These are phyloP conservation scores for Tragelaphus strepsiceros DNA, from an alignment of 2,113 vertebrate genomes.

Conservation along the genomic window DNA sequence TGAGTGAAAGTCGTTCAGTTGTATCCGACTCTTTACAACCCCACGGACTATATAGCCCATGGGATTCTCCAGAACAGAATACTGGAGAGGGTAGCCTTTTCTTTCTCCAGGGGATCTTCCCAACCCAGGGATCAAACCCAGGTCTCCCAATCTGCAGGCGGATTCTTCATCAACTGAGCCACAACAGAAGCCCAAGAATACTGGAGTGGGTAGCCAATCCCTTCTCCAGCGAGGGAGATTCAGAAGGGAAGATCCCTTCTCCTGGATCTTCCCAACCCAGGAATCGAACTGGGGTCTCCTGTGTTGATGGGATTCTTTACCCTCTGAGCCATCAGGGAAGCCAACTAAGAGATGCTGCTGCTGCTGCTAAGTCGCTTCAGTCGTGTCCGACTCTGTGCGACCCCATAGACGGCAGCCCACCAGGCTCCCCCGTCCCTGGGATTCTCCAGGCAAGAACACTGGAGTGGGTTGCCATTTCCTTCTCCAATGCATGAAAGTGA, in stretches of 20 bases:
- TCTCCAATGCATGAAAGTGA: too few species aligned
- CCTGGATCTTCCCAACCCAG: neutral
- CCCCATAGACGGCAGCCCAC: too few species aligned
- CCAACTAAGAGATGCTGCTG: neutral
- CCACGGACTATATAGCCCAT: neutral
- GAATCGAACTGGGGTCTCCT: neutral
- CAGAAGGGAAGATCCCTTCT: too few species aligned
- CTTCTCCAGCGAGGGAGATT: neutral
- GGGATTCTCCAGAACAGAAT: neutral
- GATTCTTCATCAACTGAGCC: neutral
- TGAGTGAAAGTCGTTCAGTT: neutral
- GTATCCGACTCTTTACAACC: rapidly evolving
- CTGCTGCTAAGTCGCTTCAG: too few species aligned
- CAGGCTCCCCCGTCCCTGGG: too few species aligned
- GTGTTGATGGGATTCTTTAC: neutral
- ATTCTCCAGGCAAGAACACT: too few species aligned
- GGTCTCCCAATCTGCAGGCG: neutral
- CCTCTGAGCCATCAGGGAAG: rapidly evolving
- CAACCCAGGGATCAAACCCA: neutral
- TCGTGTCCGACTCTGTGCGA: too few species aligned
- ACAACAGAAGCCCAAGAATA: neutral
- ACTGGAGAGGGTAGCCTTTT: neutral
- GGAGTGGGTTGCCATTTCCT: too few species aligned
- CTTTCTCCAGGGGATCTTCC: neutral
- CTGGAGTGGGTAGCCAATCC: neutral